phyloP scores from a whole-genome alignment of 2,797 vertebrate genomes.

The Hypotaenidia okinawae region DNA sequence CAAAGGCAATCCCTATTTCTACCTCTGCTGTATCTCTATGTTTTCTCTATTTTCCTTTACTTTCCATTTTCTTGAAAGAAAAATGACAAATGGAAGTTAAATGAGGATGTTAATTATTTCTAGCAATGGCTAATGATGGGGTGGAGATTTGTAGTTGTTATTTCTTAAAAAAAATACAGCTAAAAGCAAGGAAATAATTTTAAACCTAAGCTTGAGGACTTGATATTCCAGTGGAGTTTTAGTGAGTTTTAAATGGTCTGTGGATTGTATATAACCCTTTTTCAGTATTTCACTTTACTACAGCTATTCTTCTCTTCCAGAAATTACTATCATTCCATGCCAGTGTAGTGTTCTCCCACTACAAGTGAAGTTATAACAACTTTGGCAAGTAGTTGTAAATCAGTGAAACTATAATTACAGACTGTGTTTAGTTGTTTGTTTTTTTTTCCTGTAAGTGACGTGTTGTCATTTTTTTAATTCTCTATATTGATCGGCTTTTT shows the following conservation, averaged over 20 bases:
- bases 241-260: background rate
- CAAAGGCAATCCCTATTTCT: background rate
- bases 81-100: background rate
- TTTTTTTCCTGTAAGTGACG: background rate
- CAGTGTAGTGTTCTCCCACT: background rate
- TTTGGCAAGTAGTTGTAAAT: background rate
- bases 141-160: background rate
- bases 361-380: background rate
- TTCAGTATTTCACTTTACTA: background rate
- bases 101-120: background rate
- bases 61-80: background rate
- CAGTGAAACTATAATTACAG: background rate
- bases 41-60: background rate
- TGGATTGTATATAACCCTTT: background rate
- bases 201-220: background rate
- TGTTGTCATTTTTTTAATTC: background rate
- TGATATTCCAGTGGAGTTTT: background rate
- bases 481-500: accelerated
- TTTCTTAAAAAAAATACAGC: background rate
- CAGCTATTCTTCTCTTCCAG: background rate
- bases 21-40: background rate
- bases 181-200: background rate
- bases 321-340: background rate
- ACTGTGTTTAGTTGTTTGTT: background rate
- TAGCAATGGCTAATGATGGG: background rate